Evolutionary conservation across 2,797 vertebrate species (phyloP), one percentile per base, ranked within the genome.

Genomic region (Phylloscopus collybita): DNA sequence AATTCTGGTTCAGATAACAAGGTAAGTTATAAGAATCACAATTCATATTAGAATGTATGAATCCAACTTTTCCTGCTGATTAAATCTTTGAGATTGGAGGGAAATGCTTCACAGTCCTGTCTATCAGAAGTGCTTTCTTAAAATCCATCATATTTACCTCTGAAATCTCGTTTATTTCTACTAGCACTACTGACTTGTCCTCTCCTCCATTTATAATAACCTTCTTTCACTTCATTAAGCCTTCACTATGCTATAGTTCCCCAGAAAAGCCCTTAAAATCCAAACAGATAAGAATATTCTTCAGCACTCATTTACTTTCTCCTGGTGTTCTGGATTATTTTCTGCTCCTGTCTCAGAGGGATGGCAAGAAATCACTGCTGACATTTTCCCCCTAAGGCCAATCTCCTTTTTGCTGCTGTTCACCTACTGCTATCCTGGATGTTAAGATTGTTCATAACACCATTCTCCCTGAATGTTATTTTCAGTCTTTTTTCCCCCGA

Each of bases 1-100:
- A 95, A 44, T 60, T 56, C 56, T 86, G 61, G 38, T 82, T 90
- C 80, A 83, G 32, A 45, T 32, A 83, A 86, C 51, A 91, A 89
- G 94, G 97, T 97, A 94, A 91, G 83, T 88, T 81, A 0, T 4
- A 51, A 64, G 10, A 65, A 36, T 70, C 0, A 0, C n/a, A 44
- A 53, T 36, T 93, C 23, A 40, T 19, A 56, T 62, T 50, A 56
- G 7, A 19, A 65, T 23, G 16, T 23, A 51, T 49, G 51, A 50
- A 53, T 66, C 23, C 62, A 78, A 22, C 32, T 70, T 89, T 44
- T 85, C 51, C 36, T 85, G 47, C 16, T 85, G 36, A 61, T 83
- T 57, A 45, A 23, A 9, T 83, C 18, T 62, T 92, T 76, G 25
- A 32, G 23, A 80, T 32, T 47, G 18, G 36, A 87, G 14, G 19